phyloP scores from a whole-genome alignment of 1,140 invertebrate species.

The Zaprionus vittiger region DNA sequence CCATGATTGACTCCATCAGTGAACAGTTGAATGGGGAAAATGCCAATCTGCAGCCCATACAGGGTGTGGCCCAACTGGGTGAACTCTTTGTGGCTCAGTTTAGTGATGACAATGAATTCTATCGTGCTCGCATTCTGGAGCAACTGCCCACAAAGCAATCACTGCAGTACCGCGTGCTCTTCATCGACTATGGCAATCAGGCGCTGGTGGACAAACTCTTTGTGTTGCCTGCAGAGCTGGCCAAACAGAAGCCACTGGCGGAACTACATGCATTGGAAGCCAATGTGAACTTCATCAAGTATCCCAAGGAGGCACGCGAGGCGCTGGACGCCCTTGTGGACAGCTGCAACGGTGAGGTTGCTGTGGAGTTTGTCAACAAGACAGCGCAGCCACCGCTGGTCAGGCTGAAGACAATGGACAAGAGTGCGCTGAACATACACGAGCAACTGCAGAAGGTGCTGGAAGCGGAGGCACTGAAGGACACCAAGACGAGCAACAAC shows the following conservation, averaged over 20 bases:
- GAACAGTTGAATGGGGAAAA: conserved; percentile 48
- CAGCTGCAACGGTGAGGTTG: conserved; percentile 76
- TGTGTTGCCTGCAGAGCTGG: conserved; percentile 87
- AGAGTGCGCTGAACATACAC: conserved; percentile 52
- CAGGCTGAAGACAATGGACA: conserved; percentile 51
- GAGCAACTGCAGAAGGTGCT: conserved; percentile 65
- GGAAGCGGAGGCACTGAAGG: conserved; percentile 35
- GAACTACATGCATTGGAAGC: conserved; percentile 86
- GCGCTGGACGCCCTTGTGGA: conserved; percentile 65
- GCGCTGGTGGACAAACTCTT: conserved; percentile 86
- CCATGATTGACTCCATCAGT: conserved; percentile 56
- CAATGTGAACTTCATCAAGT: conserved; percentile 47
- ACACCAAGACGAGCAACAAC: conserved; percentile 30
- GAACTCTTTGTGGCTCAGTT: conserved; percentile 67
- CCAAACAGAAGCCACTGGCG: conserved; percentile 86
- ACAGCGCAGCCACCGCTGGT: conserved; percentile 50
- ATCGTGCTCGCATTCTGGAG: conserved; percentile 68
- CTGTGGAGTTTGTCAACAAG: conserved; percentile 65
- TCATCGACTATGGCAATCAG: conserved; percentile 90
- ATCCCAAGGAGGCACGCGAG: conserved; percentile 45
- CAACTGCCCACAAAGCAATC: conserved; percentile 38
- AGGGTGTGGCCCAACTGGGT: conserved; percentile 28
- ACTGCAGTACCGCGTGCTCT: conserved; percentile 86
- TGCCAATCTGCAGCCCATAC: conserved; percentile 29
- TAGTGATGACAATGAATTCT: conserved; percentile 59